phyloP scores from a whole-genome alignment of 1,140 invertebrate species.

The Drosophila navojoa region DNA sequence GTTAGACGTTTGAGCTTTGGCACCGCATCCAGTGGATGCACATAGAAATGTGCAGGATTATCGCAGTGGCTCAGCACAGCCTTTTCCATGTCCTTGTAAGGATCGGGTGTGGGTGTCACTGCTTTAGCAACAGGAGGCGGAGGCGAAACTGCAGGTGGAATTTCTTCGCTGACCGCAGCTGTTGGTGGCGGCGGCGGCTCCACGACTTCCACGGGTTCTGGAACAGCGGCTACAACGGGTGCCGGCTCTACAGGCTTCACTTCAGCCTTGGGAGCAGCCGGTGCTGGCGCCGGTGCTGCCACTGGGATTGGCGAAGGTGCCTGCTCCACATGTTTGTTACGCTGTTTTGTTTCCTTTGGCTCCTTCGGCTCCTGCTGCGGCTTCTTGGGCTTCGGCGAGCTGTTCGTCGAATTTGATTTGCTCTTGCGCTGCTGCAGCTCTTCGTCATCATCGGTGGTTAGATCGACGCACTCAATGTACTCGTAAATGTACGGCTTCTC shows the following conservation, averaged over 20 bases:
- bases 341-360: conserved; percentile 27
- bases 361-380: conserved; percentile 29
- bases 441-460: conserved; percentile 75
- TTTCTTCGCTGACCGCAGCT: conserved; percentile 7
- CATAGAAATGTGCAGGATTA: conserved; percentile 88
- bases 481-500: conserved; percentile 70
- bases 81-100: conserved; percentile 77
- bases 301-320: background rate
- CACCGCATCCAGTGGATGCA: conserved; percentile 85
- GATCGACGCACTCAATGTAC: conserved; percentile 75
- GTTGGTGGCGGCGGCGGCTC: conserved; percentile 4
- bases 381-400: conserved; percentile 59
- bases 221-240: background rate
- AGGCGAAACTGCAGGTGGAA: background rate
- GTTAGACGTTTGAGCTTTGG: conserved; percentile 86
- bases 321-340: conserved; percentile 24
- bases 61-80: conserved; percentile 87
- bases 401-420: conserved; percentile 27
- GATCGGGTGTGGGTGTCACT: conserved; percentile 55
- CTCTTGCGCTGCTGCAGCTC: conserved; percentile 45
- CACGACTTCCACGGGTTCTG: background rate
- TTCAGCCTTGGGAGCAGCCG: conserved; percentile 2
- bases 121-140: background rate
- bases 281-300: background rate
- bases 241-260: background rate